Base-by-base conservation (phyloP, 2,888 invertebrate genomes). In the Pyralis farinalis region DNA sequence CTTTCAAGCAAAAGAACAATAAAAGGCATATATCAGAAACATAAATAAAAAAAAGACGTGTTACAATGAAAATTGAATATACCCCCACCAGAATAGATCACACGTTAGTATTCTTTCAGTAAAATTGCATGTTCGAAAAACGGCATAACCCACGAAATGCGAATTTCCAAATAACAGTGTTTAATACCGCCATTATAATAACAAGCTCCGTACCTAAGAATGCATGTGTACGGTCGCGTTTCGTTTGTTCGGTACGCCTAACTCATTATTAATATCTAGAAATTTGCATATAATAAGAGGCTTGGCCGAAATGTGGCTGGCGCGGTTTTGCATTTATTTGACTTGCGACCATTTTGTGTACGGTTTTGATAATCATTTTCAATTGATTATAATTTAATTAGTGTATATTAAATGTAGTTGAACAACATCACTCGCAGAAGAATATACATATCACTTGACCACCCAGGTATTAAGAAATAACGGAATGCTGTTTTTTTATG, bases 251-350 rank as follows among this genome's bases (percentile, higher is more conserved):
- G 51, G 53, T 52, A 54, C 53, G 61, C 62, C 65, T 52, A 58
- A 57, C 56, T 71, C 65, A 69, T 71, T 71, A 70, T 66, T 68
- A 71, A 69, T 68, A 69, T 67, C 60, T 53, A 51, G 55, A 63
- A 63, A 74, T 75, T 76, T 72, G 65, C 75, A 75, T 76, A 58
- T 74, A 75, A 74, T 73, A 58, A 71, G 63, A 42, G 56, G 59
- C 46, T 51, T 37, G 50, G 57, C 59, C 64, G 53, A 69, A 74
- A 64, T 62, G 53, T 58, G 55, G 54, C 50, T 44, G 50, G 46
- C 16, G 16, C 16, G 50, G 60, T 53, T 46, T 50, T 49, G 12
- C 12, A n/a, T 22, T 10, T 21, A 12, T 37, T 37, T 22, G 37
- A 8, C 29, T 20, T 16, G 37, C 31, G 37, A 20, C 31, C 37